phyloP scores from a whole-genome alignment of 1,140 invertebrate species.

The Bacillus rossius region DNA sequence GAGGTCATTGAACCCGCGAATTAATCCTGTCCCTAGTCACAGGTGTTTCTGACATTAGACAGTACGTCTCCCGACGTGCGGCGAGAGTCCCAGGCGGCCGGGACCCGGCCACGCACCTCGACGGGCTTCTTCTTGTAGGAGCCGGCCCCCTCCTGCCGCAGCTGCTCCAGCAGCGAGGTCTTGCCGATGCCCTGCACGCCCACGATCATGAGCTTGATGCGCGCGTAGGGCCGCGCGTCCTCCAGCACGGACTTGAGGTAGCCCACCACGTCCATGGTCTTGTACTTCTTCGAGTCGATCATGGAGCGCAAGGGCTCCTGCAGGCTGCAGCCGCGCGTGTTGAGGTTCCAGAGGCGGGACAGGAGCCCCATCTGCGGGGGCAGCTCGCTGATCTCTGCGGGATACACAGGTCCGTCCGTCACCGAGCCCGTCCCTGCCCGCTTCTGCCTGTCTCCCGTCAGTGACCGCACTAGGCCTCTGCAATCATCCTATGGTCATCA shows the following conservation, averaged over 20 bases:
- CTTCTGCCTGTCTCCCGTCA: too few relatives aligned
- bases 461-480: too few relatives aligned
- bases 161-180: conserved; percentile 84
- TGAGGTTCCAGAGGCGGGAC: conserved; percentile 92
- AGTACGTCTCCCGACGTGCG: too few relatives aligned
- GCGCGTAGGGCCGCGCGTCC: conserved; percentile 88
- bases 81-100: too few relatives aligned
- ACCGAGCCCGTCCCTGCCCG: too few relatives aligned
- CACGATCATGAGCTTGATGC: conserved; percentile 98
- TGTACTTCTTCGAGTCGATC: conserved; percentile 89
- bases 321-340: conserved; percentile 82
- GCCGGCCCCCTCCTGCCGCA: conserved; percentile 79
- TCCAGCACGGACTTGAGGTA: conserved; percentile 88
- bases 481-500: too few relatives aligned
- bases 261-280: conserved; percentile 94
- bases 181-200: conserved; percentile 92
- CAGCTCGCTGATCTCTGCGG: conserved; percentile 75
- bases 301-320: conserved; percentile 89
- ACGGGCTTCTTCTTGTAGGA: conserved; percentile 65
- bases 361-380: conserved; percentile 93
- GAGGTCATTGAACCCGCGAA: too few relatives aligned
- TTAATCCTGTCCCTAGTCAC: too few relatives aligned
- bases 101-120: conserved; percentile 57
- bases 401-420: too few relatives aligned
- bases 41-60: too few relatives aligned